A percentile compares a stretch with the other conserved stretches of the same genome.
These are phyloP conservation scores for Philotrypesis tridentata DNA, from an alignment of 1,140 invertebrate genomes.

Conservation along the genomic window DNA sequence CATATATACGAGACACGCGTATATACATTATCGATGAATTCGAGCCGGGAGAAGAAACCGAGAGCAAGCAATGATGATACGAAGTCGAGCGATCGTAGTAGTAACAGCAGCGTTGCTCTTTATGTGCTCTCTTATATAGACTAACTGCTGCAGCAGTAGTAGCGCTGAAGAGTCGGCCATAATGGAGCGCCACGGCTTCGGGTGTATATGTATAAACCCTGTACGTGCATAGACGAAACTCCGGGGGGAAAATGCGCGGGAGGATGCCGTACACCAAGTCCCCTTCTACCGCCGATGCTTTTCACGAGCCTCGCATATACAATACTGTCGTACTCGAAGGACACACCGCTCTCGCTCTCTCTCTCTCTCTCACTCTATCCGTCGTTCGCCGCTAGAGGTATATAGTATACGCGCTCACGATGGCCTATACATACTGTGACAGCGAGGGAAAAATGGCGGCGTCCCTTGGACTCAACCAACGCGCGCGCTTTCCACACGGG, in stretches of 20 bases:
- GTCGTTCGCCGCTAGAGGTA: neutral
- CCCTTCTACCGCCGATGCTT: neutral
- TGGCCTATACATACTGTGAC: constrained; percentile 26
- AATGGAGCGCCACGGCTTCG: constrained; percentile 53
- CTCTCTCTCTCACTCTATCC: constrained; percentile 42
- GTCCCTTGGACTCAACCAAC: constrained; percentile 43
- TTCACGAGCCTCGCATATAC: neutral
- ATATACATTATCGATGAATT: constrained; percentile 7
- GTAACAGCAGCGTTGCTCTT: constrained; percentile 32
- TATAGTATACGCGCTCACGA: constrained; percentile 40
- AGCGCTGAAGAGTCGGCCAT: constrained; percentile 56
- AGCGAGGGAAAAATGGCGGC: constrained; percentile 61
- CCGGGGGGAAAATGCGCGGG: constrained; percentile 64
- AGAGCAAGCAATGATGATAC: neutral
- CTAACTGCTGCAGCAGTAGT: constrained; percentile 50
- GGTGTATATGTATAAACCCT: neutral
- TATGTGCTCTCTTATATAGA: constrained; percentile 45
- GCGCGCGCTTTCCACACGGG: constrained; percentile 29
- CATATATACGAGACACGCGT: neutral
- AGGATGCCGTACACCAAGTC: constrained; percentile 28
- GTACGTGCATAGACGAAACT: constrained; percentile 5
- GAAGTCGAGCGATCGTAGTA: constrained; percentile 32
- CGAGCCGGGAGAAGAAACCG: neutral
- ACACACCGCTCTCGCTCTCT: neutral
- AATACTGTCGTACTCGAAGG: neutral